Conservation (phyloP, 92 coral and sea anemone genomes). For the Anthopleura xanthogrammica region DNA sequence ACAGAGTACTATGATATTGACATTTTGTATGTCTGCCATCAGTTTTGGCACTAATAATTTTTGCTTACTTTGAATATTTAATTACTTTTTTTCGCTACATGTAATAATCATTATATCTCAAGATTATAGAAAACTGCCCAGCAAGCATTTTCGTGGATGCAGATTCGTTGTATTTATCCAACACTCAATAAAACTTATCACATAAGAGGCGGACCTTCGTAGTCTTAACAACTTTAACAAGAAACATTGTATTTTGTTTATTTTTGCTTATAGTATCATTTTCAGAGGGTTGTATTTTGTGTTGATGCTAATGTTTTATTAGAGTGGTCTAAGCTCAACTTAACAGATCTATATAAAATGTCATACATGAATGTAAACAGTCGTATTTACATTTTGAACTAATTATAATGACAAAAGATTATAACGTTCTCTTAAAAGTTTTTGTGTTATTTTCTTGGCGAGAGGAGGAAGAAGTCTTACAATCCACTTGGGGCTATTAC, state of each 20-base stretch:
- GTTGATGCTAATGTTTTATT: background rate
- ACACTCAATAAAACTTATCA: background rate
- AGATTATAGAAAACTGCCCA: background rate
- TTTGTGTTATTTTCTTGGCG: background rate
- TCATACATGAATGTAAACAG: background rate
- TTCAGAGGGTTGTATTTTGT: background rate
- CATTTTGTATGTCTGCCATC: background rate
- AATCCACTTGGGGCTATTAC: background rate
- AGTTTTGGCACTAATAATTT: background rate
- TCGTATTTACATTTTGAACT: slow-evolving; percentile 2
- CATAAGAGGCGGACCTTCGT: background rate
- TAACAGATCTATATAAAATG: background rate
- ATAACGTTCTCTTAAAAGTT: background rate
- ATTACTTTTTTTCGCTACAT: no score
- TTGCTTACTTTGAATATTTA: background rate
- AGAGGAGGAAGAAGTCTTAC: background rate
- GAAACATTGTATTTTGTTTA: background rate
- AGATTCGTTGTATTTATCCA: background rate
- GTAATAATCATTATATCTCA: background rate
- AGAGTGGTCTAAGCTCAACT: background rate
- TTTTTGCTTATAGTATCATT: background rate
- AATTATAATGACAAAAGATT: slow-evolving; percentile 7
- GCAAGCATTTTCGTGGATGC: background rate
- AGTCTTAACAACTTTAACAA: background rate
- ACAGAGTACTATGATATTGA: background rate